These are phyloP conservation scores for Ptilonorhynchus violaceus DNA, from an alignment of 2,113 vertebrate species.

Conservation along the genomic window DNA sequence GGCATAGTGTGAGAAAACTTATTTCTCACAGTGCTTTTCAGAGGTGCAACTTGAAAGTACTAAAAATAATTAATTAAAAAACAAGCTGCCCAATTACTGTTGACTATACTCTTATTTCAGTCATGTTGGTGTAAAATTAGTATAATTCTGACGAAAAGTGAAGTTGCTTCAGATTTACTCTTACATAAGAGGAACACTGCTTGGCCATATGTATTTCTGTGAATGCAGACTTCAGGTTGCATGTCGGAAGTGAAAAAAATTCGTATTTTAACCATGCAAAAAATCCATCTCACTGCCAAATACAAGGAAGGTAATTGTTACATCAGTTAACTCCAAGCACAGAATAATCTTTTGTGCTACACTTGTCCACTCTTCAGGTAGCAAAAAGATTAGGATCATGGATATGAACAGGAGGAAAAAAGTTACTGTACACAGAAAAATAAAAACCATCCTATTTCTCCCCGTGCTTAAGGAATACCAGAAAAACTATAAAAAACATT, in stretches of 20 bases:
- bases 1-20: background rate
- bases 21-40: background rate
- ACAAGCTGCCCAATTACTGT: background rate
- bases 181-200: background rate
- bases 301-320: background rate
- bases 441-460: background rate
- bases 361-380: background rate
- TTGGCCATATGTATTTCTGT: background rate
- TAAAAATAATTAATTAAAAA: background rate
- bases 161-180: background rate
- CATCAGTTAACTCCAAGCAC: background rate
- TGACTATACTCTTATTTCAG: background rate
- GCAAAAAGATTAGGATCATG: background rate
- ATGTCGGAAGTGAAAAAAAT: background rate
- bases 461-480: background rate
- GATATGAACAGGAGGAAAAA: background rate
- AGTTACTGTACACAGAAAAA: background rate
- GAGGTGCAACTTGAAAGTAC: background rate
- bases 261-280: background rate
- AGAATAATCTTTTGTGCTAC: background rate
- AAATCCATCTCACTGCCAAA: background rate
- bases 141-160: background rate
- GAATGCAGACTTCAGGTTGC: background rate
- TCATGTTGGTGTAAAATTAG: background rate
- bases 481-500: background rate